Conservation (phyloP, 2,888 invertebrate genomes). For the Anthrax anthrax region DNA sequence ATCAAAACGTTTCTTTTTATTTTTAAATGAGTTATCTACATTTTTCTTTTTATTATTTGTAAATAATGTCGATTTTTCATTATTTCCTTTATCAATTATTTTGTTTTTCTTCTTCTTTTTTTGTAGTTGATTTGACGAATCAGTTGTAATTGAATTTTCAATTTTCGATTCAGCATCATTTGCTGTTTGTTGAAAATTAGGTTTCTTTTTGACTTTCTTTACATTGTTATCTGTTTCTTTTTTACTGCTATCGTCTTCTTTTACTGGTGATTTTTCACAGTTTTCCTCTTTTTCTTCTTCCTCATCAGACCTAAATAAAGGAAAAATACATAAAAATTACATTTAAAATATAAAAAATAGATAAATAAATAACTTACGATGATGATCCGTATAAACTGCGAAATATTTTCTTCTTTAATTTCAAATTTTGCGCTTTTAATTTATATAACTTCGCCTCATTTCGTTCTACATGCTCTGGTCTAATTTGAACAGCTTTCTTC, state of each 20-base stretch:
- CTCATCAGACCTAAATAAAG: conserved; percentile 25
- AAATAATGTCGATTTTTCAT: neutral
- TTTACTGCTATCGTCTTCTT: too few relatives aligned
- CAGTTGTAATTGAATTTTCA: too few relatives aligned
- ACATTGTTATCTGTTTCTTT: too few relatives aligned
- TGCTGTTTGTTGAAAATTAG: too few relatives aligned
- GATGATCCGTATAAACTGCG: conserved; percentile 56
- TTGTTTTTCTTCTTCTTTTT: neutral
- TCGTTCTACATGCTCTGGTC: conserved; percentile 62
- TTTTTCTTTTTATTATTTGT: conserved; percentile 14
- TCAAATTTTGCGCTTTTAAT: conserved; percentile 55
- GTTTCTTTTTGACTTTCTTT: too few relatives aligned
- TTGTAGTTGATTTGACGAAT: neutral
- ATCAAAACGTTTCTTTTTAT: conserved; percentile 11
- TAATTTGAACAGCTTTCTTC: conserved; percentile 68
- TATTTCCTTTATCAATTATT: neutral
- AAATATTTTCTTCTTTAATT: conserved; percentile 63
- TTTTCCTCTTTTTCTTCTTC: conserved; percentile 14
- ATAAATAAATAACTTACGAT: conserved; percentile 28
- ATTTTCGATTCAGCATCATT: too few relatives aligned
- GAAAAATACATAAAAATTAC: neutral
- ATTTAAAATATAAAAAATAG: neutral
- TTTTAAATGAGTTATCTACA: conserved; percentile 10
- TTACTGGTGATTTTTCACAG: neutral
- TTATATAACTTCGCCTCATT: conserved; percentile 64